phyloP scores from a whole-genome alignment of 2,797 vertebrate species.

The Xyrichtys novacula region DNA sequence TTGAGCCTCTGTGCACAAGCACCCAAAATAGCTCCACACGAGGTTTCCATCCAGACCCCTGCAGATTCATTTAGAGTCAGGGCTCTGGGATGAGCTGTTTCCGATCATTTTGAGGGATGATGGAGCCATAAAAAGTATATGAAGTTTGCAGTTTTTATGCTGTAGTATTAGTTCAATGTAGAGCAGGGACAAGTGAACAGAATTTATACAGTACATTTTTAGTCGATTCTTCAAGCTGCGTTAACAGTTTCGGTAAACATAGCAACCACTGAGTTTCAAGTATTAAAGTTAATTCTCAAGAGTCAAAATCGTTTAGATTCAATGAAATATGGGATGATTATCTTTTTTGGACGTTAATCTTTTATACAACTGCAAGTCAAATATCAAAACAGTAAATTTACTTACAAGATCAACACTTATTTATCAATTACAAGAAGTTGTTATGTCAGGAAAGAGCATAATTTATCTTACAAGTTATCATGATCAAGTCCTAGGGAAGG shows the following conservation, averaged over 20 bases:
- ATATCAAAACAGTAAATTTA: neutral
- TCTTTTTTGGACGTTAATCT: neutral
- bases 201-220: neutral
- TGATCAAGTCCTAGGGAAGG: no score
- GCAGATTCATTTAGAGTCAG: neutral
- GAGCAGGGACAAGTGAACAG: neutral
- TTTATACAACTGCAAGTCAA: neutral
- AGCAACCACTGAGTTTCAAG: no score
- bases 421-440: neutral
- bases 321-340: neutral
- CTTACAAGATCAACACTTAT: neutral
- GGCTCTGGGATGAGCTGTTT: neutral
- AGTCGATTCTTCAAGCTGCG: neutral
- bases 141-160: neutral
- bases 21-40: neutral
- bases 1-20: neutral
- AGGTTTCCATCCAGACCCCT: neutral
- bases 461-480: neutral
- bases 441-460: neutral
- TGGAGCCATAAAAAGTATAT: neutral
- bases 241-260: no score
- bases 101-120: neutral
- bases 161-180: neutral
- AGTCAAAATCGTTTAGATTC: neutral
- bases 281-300: neutral